A percentile compares a stretch with the other conserved stretches of the same genome.
Conservation (phyloP, 1,140 invertebrate species). For the Octopus bimaculoides region DNA sequence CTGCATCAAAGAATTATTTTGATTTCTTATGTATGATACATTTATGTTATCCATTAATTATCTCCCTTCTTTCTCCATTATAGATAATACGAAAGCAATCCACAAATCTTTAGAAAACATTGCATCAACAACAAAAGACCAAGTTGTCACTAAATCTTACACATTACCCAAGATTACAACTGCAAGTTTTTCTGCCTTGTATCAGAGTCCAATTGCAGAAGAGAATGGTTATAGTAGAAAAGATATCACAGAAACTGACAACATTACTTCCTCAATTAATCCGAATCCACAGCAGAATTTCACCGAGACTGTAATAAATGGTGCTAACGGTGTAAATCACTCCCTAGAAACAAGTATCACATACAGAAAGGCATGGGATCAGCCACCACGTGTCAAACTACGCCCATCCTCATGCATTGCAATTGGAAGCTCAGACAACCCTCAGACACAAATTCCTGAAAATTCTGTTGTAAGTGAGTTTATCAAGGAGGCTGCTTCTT, state of each 20-base stretch:
- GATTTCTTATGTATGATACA: too few relatives aligned
- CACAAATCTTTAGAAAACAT: slow-evolving; percentile 7
- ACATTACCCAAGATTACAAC: background rate
- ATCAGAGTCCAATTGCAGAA: too few relatives aligned
- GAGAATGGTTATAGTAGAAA: too few relatives aligned
- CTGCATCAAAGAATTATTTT: too few relatives aligned
- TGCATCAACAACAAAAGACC: background rate
- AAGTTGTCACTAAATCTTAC: background rate
- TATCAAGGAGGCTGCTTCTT: background rate
- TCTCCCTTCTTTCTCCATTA: background rate
- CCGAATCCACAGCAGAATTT: too few relatives aligned
- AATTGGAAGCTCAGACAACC: background rate
- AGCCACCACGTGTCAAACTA: background rate
- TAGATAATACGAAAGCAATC: background rate
- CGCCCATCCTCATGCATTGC: background rate
- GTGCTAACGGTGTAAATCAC: too few relatives aligned
- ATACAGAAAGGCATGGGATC: too few relatives aligned
- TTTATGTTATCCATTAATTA: background rate
- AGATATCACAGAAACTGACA: too few relatives aligned
- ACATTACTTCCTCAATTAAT: too few relatives aligned
- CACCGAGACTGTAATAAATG: too few relatives aligned
- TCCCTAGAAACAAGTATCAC: too few relatives aligned
- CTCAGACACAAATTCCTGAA: background rate
- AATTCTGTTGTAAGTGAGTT: background rate
- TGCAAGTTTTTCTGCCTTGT: too few relatives aligned